phyloP scores from a whole-genome alignment of 2,797 vertebrate species.

The Leptodactylus fallax region DNA sequence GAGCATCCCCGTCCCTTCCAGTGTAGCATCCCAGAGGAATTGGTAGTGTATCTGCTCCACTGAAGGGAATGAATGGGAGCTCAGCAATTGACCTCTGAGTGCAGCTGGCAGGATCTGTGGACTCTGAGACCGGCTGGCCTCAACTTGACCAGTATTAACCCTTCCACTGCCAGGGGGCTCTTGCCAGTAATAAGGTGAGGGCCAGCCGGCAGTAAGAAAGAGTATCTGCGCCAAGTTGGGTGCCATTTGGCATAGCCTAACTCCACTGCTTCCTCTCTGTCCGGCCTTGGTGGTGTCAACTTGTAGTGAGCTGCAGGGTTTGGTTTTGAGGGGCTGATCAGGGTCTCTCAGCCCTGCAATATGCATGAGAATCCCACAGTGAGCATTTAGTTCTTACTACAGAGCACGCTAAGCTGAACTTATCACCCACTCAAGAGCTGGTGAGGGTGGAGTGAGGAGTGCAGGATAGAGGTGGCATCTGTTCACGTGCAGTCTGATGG shows the following conservation, averaged over 20 bases:
- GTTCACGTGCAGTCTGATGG: conserved; percentile 27
- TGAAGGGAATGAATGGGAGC: background rate
- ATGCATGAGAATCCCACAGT: conserved; percentile 93
- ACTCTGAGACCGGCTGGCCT: conserved; percentile 42
- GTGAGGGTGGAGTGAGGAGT: conserved; percentile 32
- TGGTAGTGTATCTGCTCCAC: background rate
- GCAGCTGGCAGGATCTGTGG: conserved; percentile 58
- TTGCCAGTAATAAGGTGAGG: background rate
- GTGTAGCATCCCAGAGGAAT: background rate
- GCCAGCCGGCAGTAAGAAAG: conserved; percentile 55
- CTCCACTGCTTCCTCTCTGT: conserved; percentile 85
- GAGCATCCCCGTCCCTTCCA: background rate
- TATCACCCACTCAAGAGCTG: conserved; percentile 82
- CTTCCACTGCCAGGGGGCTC: conserved; percentile 57
- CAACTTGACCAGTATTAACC: conserved; percentile 30
- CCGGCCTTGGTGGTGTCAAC: conserved; percentile 93
- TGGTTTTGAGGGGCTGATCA: conserved; percentile 75
- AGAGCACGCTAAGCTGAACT: conserved; percentile 89
- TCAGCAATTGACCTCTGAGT: conserved; percentile 24
- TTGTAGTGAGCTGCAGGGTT: conserved; percentile 93
- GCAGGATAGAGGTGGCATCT: conserved; percentile 37
- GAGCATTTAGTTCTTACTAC: conserved; percentile 79
- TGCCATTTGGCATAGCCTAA: conserved; percentile 84
- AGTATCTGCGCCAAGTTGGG: conserved; percentile 74
- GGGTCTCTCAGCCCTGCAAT: conserved; percentile 85